Evolutionary conservation across 2,797 vertebrate genomes (phyloP).

Genomic region (Siniperca obscura): DNA sequence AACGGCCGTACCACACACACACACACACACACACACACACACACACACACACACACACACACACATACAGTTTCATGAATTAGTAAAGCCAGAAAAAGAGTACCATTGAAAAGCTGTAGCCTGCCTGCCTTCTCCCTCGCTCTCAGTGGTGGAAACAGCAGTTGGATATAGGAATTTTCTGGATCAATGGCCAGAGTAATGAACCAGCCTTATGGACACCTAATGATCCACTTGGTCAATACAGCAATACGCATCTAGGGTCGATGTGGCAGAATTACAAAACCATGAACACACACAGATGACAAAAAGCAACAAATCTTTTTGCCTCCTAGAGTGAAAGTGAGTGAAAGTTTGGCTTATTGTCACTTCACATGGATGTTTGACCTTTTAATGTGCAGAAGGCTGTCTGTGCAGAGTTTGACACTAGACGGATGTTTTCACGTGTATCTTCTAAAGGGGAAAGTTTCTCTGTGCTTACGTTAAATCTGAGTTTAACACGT

Average conservation of each 20-base stretch:
- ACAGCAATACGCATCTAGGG: neutral
- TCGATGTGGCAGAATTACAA: slow-evolving; percentile 11
- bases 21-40: slow-evolving; percentile 13
- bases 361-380: neutral
- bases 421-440: neutral
- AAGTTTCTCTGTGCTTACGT: neutral
- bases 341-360: neutral
- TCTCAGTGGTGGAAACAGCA: slow-evolving; percentile 27
- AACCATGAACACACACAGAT: slow-evolving; percentile 4
- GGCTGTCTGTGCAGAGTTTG: too few relatives aligned
- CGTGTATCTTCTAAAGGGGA: too few relatives aligned
- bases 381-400: neutral
- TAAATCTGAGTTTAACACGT: neutral
- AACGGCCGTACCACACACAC: neutral
- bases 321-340: too few relatives aligned
- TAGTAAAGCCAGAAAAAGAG: slow-evolving; percentile 10
- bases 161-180: slow-evolving; percentile 43
- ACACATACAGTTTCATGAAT: slow-evolving; percentile 32
- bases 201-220: slow-evolving; percentile 41
- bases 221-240: slow-evolving; percentile 55
- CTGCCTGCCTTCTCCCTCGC: slow-evolving; percentile 2
- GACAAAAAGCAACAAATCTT: neutral
- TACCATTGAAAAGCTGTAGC: slow-evolving; percentile 22
- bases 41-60: slow-evolving; percentile 4
- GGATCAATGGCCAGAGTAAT: slow-evolving; percentile 62